Conservation (phyloP, 2,797 vertebrate genomes). For the Sebastiscus albofasciatus region DNA sequence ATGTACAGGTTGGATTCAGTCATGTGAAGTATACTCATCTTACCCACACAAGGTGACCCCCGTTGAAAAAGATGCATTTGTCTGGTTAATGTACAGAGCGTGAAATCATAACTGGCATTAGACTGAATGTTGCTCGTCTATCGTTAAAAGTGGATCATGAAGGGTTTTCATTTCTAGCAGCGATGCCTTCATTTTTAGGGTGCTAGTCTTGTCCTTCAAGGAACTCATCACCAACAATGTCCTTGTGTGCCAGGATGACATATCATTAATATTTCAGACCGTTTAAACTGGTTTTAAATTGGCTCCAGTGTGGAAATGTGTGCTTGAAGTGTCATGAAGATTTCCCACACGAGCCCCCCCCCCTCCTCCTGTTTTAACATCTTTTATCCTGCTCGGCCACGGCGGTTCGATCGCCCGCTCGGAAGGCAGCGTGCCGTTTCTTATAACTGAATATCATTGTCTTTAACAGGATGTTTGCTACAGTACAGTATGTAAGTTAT, state of each 20-base stretch:
- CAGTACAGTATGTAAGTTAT: conserved; percentile 83
- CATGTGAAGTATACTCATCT: conserved; percentile 6
- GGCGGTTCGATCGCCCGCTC: conserved; percentile 24
- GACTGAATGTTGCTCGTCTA: conserved; percentile 55
- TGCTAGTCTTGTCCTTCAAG: conserved; percentile 42
- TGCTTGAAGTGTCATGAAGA: not conserved
- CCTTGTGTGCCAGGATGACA: conserved; percentile 41
- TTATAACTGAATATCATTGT: conserved; percentile 66
- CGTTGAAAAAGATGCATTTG: conserved; percentile 6
- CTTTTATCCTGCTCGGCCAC: conserved; percentile 9
- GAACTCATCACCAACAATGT: conserved; percentile 12
- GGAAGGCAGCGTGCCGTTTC: conserved; percentile 47
- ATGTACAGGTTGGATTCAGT: conserved; percentile 36
- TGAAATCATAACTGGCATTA: conserved; percentile 37
- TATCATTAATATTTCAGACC: conserved; percentile 32
- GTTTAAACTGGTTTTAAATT: conserved; percentile 32
- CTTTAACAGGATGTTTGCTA: conserved; percentile 67
- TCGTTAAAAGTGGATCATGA: conserved; percentile 17
- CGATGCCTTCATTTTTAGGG: conserved; percentile 55
- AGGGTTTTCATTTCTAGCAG: conserved; percentile 42
- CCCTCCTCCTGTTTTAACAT: not conserved
- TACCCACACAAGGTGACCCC: not conserved
- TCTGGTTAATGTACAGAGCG: conserved; percentile 56
- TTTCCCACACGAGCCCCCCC: conserved; percentile 1
- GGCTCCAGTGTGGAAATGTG: conserved; percentile 20